phyloP scores from a whole-genome alignment of 2,113 vertebrate genomes.

The Chunga burmeisteri region DNA sequence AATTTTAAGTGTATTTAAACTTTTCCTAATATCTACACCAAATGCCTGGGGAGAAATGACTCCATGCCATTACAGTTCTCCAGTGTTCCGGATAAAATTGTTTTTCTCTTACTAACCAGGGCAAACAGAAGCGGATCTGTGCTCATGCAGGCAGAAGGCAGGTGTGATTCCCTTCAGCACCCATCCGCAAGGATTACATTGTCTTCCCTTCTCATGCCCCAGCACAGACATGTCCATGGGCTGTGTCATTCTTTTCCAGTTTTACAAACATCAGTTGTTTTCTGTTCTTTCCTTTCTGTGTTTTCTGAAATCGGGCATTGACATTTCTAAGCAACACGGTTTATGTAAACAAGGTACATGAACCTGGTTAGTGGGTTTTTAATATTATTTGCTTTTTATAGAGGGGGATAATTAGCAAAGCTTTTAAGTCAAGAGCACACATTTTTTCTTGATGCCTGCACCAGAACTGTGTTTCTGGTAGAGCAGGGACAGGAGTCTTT shows the following conservation, averaged over 20 bases:
- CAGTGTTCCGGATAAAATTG: neutral
- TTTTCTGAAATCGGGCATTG: neutral
- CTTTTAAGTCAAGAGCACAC: neutral
- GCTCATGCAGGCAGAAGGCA: neutral
- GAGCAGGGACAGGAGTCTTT: neutral
- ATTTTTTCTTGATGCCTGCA: neutral
- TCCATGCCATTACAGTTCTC: neutral
- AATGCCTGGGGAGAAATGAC: neutral
- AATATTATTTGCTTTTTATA: neutral
- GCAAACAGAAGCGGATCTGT: neutral
- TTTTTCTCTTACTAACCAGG: neutral
- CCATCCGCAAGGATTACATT: neutral
- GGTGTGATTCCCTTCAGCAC: neutral
- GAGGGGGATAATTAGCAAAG: neutral
- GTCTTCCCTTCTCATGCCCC: neutral
- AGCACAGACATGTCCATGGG: neutral
- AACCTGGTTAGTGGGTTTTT: neutral
- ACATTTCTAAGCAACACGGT: neutral
- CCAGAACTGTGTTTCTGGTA: neutral
- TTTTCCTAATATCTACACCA: neutral
- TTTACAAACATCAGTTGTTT: neutral
- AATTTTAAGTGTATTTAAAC: neutral
- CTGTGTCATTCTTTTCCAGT: neutral
- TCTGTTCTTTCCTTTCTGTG: neutral
- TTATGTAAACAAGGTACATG: neutral